Base-by-base conservation (phyloP, 2,113 vertebrate genomes). In the Sinocyclocheilus maitianheensis region DNA sequence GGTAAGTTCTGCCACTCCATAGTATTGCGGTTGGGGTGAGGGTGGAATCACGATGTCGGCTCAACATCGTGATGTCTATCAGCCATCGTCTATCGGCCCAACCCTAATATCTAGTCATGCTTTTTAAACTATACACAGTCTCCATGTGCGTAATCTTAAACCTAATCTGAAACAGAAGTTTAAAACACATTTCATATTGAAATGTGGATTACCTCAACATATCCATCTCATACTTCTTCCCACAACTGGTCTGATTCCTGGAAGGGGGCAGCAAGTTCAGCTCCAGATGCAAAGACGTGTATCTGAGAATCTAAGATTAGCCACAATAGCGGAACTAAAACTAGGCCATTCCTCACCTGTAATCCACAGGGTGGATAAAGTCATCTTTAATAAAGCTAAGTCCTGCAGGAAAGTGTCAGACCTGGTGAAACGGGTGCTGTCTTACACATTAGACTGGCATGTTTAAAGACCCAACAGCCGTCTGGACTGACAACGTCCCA, bases 41-140 rank as follows among this genome's bases (percentile, higher is more conserved):
- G 26, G 30, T 30, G 30, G 30, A 30, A 30, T 30, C 30, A 30
- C 30, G 30, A 30, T 30, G 30, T 30, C 30, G 30, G 30, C 30
- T 30, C 30, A 30, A 2, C 30, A 30, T 30, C 30, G 30, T 30
- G 30, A 30, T 30, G 30, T 30, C 30, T 30, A 30, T 30, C 30
- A 30, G 30, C 30, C 30, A 30, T 30, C 30, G 30, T 30, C 2
- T 30, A 30, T 30, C 30, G 30, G 30, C 30, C 30, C 30, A 30
- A 30, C 30, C 30, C 30, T 30, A 30, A 2, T 30, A 2, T 20
- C 84, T 40, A 62, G 63, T 83, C 88, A 86, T 86, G 88, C 62
- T 51, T 77, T 67, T 58, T 30, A n/a, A 22, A 62, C 69, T 11
- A 18, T 30, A 72, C 58, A 80, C 46, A 43, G 10, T 46, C 20